Base-by-base conservation (phyloP, 2,113 vertebrate species). In the Hypanus sabinus region DNA sequence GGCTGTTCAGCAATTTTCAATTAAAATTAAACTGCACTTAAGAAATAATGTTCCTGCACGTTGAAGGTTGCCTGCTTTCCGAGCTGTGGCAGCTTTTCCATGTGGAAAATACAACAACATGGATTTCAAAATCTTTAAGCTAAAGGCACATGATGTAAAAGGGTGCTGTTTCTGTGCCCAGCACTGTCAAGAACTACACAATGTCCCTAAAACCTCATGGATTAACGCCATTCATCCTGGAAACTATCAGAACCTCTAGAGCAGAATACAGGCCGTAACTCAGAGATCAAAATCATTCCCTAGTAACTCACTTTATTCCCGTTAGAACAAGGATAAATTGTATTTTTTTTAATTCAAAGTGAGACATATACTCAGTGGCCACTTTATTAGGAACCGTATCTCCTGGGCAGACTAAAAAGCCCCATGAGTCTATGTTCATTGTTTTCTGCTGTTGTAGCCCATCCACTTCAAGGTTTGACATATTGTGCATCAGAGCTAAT, bases 81-180 rank as follows among this genome's bases (percentile, higher is more conserved):
- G 5, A 93, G 5, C 87, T 62, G 11, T n/a, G 24, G 18, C 24
- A 27, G 3, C 38, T 22, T 14, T 55, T 68, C 55, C 30, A 33
- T 75, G 68, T 73, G 22, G 38, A 55, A 73, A 73, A 73, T 73
- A 30, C 36, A 30, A 73, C 0, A 93, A 46, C 1, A 46, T 30
- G 22, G 36, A 71, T 93, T 93, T 14, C 8, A 91, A 91, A 91
- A 70, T 46, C 7, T 93, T 93, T 93, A 38, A 91, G 88, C 88
- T n/a, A n/a, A 10, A 62, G 30, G 11, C 85, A 90, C 60, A 33
- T 88, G 8, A 38, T 90, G 30, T 33, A 65, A 1, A 46, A 65
- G n/a, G 60, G 33, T 88, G 60, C n/a, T 62, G 12, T 55, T 18
- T 7, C 60, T 88, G 5, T 65, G 57, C 27, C 57, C 85, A 88